Percentiles rank a stretch among this genome's conserved stretches.
Conservation (phyloP, 2,797 vertebrate species). For the Gymnocypris eckloni region DNA sequence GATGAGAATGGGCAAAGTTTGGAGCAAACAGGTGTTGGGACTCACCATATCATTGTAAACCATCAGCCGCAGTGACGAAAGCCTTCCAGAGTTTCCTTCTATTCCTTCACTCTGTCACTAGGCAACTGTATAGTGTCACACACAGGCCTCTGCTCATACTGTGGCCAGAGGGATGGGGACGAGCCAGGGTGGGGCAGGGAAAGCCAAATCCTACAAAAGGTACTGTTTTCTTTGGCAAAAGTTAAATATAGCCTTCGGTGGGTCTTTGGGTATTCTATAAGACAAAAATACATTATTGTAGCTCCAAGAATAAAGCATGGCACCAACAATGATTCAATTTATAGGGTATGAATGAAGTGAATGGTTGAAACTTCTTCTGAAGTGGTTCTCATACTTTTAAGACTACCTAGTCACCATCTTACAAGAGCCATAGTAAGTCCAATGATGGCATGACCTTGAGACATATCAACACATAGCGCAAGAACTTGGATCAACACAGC, state of each 20-base stretch:
- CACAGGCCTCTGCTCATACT: not conserved
- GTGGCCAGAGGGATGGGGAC: not conserved
- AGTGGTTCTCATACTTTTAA: not conserved
- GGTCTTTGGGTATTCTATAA: not conserved
- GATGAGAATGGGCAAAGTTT: slow-evolving; percentile 35
- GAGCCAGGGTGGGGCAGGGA: not conserved
- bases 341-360: not conserved
- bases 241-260: not conserved
- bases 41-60: slow-evolving; percentile 13
- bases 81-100: not conserved
- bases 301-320: not conserved
- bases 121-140: slow-evolving; percentile 6
- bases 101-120: slow-evolving; percentile 9
- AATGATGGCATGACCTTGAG: not conserved
- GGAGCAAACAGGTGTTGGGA: slow-evolving; percentile 47
- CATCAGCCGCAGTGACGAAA: slow-evolving; percentile 32
- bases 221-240: not conserved
- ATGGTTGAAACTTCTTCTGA: not conserved
- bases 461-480: not conserved
- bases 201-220: not conserved
- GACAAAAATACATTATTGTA: not conserved
- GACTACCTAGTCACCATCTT: not conserved
- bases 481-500: not conserved
- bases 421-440: not conserved
- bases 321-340: not conserved